Evolutionary conservation across 2,888 invertebrate genomes (phyloP).

Genomic region (Chrysotoxum bicinctum): DNA sequence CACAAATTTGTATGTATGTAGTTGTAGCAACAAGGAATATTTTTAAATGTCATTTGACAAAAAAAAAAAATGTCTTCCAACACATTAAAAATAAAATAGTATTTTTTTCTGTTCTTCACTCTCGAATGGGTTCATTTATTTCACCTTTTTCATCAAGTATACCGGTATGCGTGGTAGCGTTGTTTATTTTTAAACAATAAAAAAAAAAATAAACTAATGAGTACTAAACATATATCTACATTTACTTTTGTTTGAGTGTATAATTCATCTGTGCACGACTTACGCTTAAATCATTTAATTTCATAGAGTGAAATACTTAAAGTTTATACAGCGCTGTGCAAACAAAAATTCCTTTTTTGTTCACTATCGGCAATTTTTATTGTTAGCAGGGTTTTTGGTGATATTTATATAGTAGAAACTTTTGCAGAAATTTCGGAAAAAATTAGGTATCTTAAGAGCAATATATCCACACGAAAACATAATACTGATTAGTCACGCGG

Average conservation of each 20-base stretch:
- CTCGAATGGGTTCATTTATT: slow-evolving; percentile 27
- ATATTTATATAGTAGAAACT: no score
- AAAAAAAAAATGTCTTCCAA: slow-evolving; percentile 8
- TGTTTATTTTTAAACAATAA: slow-evolving; percentile 51
- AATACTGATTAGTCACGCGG: no score
- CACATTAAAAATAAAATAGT: slow-evolving; percentile 6
- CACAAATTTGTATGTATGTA: slow-evolving; percentile 35
- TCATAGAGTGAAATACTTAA: neutral
- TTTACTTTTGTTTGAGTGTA: slow-evolving; percentile 25
- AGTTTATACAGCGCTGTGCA: neutral
- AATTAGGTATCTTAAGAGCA: no score
- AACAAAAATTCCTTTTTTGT: neutral
- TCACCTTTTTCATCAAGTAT: slow-evolving; percentile 20
- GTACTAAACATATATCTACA: neutral
- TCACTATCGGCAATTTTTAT: no score
- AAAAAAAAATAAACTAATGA: slow-evolving; percentile 3
- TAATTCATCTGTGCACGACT: slow-evolving; percentile 14
- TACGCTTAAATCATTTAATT: neutral
- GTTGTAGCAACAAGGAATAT: slow-evolving; percentile 28
- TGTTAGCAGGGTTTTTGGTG: no score
- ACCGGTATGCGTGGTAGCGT: slow-evolving; percentile 17
- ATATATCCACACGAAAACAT: no score
- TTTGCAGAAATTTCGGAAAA: no score
- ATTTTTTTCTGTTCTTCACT: neutral
- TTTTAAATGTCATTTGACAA: slow-evolving; percentile 69